Conservation (phyloP, 2,113 vertebrate genomes). For the Patagioenas fasciata region DNA sequence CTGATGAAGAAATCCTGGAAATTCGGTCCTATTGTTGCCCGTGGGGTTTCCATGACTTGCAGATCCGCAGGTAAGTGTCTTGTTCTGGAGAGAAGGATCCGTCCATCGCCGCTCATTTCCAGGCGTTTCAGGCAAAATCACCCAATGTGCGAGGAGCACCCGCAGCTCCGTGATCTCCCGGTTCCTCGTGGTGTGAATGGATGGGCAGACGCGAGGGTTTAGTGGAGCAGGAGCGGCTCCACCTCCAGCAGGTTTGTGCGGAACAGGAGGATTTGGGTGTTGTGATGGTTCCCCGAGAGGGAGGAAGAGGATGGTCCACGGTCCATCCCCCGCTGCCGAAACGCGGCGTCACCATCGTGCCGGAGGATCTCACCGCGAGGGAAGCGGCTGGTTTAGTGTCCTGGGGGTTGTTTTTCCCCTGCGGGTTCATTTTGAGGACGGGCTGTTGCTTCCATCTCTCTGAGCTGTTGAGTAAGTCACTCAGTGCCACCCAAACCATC, state of each 20-base stretch:
- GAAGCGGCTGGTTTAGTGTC: not conserved
- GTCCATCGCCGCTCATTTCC: not conserved
- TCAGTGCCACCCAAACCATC: not conserved
- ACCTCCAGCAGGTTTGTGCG: too few species aligned
- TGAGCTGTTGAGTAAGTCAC: not conserved
- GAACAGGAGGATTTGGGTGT: too few species aligned
- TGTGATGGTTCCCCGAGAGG: too few species aligned
- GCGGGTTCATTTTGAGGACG: not conserved
- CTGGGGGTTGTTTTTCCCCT: not conserved
- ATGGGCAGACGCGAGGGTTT: not conserved
- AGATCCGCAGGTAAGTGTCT: conserved; percentile 8
- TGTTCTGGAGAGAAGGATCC: not conserved
- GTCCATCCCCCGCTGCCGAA: too few species aligned
- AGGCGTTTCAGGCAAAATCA: accelerated
- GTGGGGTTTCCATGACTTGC: not conserved
- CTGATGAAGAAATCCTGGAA: too few species aligned
- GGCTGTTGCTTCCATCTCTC: not conserved
- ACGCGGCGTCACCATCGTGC: too few species aligned
- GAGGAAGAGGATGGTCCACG: too few species aligned
- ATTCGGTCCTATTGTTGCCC: not conserved
- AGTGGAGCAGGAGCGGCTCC: too few species aligned
- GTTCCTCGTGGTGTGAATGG: not conserved
- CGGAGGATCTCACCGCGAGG: too few species aligned
- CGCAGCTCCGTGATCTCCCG: not conserved
- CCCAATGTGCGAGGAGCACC: not conserved